phyloP scores from a whole-genome alignment of 2,797 vertebrate genomes.

The Podarcis lilfordi region DNA sequence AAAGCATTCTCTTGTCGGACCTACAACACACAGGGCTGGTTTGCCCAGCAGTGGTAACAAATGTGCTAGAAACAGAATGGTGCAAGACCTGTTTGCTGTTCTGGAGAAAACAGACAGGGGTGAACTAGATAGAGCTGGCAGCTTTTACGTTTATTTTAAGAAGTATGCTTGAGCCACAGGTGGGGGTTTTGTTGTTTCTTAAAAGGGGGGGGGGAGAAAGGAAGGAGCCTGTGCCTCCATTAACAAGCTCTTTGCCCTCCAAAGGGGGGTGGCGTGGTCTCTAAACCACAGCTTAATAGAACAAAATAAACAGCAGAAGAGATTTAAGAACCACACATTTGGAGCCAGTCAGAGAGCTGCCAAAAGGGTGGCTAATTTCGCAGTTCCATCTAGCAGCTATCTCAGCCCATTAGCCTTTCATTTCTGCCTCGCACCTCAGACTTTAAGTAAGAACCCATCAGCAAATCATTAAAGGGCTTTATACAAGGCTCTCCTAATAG shows the following conservation, averaged over 20 bases:
- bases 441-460: slow-evolving; percentile 47
- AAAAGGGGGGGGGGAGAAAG: not conserved
- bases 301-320: not conserved
- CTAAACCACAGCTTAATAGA: not conserved
- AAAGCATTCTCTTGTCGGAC: too few species aligned
- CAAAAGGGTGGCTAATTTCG: not conserved
- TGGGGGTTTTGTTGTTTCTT: not conserved
- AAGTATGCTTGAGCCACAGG: not conserved
- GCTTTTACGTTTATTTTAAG: not conserved
- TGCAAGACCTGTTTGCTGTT: not conserved
- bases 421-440: slow-evolving; percentile 20
- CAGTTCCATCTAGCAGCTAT: slow-evolving; percentile 2
- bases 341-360: slow-evolving; percentile 5
- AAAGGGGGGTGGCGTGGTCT: not conserved
- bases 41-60: not conserved
- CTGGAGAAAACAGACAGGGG: not conserved
- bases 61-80: not conserved
- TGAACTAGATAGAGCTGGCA: not conserved
- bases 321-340: not conserved
- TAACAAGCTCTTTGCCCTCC: not conserved
- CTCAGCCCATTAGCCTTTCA: slow-evolving; percentile 39
- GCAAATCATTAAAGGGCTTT: slow-evolving; percentile 56
- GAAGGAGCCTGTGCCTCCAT: not conserved
- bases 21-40: not conserved
- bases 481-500: slow-evolving; percentile 12